These are phyloP conservation scores for Xerus rutilus DNA, from an alignment of 2,797 vertebrate species.

Conservation along the genomic window DNA sequence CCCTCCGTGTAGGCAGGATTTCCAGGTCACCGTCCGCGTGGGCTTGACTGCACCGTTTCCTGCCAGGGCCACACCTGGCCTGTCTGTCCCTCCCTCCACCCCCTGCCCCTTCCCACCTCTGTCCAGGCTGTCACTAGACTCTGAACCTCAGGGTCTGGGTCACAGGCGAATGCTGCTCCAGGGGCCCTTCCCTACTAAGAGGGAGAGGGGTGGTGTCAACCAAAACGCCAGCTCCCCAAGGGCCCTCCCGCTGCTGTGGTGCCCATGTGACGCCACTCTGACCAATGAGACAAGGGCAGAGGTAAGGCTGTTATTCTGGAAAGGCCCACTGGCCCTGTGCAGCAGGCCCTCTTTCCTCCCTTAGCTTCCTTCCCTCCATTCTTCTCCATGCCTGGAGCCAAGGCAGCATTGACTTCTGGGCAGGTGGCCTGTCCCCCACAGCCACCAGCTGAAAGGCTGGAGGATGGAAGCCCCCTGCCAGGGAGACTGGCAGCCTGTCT, in stretches of 20 bases:
- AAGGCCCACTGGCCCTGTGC: accelerated
- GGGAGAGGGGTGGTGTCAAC: not conserved
- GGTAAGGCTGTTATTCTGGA: not conserved
- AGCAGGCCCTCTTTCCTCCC: not conserved
- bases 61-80: not conserved
- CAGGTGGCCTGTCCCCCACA: not conserved
- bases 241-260: not conserved
- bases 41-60: not conserved
- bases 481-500: not conserved
- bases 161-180: accelerated
- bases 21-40: not conserved
- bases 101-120: not conserved
- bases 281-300: not conserved
- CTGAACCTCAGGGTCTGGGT: too few species aligned
- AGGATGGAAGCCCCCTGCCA: not conserved
- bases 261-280: not conserved
- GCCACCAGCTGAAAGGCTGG: accelerated
- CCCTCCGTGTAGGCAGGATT: not conserved
- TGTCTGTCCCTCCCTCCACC: accelerated
- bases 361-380: not conserved
- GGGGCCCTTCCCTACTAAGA: not conserved
- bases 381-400: not conserved
- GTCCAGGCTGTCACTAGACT: not conserved
- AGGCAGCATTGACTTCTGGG: not conserved
- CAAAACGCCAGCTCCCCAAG: not conserved